phyloP scores from a whole-genome alignment of 2,797 vertebrate genomes.

The Craterocephalus amniculus region DNA sequence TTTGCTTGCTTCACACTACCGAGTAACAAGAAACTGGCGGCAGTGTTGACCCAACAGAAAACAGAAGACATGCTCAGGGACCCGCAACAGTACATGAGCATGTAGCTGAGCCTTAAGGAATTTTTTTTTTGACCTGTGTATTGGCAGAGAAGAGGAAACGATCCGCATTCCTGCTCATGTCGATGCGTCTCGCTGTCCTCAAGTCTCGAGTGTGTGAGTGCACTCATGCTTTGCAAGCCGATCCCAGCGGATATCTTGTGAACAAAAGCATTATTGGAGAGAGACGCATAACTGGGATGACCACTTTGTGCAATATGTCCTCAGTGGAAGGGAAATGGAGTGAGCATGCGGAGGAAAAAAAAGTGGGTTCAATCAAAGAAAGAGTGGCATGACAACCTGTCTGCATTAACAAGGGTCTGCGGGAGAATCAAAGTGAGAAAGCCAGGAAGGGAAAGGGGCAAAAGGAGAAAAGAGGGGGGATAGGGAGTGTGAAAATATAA shows the following conservation, averaged over 20 bases:
- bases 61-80: slow-evolving; percentile 52
- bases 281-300: slow-evolving; percentile 49
- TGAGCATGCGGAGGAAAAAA: slow-evolving; percentile 35
- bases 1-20: slow-evolving; percentile 61
- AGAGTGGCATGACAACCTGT: slow-evolving; percentile 43
- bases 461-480: slow-evolving; percentile 7
- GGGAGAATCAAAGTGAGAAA: slow-evolving; percentile 54
- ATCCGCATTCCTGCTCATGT: slow-evolving; percentile 26
- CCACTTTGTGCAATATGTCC: slow-evolving; percentile 46
- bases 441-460: slow-evolving; percentile 18
- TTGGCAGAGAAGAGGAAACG: slow-evolving; percentile 33
- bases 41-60: slow-evolving; percentile 42
- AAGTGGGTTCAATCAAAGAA: slow-evolving; percentile 53
- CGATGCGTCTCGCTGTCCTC: slow-evolving; percentile 40
- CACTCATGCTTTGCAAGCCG: slow-evolving; percentile 27
- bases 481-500: slow-evolving; percentile 31
- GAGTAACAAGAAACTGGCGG: slow-evolving; percentile 58
- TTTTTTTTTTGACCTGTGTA: slow-evolving; percentile 42
- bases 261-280: slow-evolving; percentile 61
- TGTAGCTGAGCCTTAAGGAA: slow-evolving; percentile 47
- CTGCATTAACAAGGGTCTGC: slow-evolving; percentile 61
- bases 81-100: slow-evolving; percentile 34
- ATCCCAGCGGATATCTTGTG: slow-evolving; percentile 46
- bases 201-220: slow-evolving; percentile 42
- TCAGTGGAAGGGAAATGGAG: slow-evolving; percentile 32